Evolutionary conservation across 1,140 invertebrate species (phyloP), one percentile per base, ranked within the genome.

Genomic region (Philotrypesis tridentata): DNA sequence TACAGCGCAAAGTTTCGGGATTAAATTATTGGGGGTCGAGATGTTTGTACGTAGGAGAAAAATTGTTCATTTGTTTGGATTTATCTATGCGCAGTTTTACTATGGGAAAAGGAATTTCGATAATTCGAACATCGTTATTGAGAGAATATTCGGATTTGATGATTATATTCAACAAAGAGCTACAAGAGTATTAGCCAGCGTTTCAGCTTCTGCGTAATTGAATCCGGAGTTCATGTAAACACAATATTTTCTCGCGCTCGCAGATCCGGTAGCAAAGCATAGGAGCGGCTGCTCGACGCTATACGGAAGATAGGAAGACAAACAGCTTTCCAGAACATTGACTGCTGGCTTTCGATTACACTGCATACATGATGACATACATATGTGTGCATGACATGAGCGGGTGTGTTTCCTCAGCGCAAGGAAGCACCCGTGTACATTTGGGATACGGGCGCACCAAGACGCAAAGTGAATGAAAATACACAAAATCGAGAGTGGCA

Each of bases 251-350:
- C 40, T 7, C 8, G 8, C 33, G 8, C 33, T 37, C 33, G 8
- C 8, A 37, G 8, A 5, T 3, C 33, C 33, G 33, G 33, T 37
- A 3, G 33, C 33, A 37, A 37, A 37, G 33, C 33, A 5, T 8
- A 37, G 33, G 3, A 37, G 33, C 33, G 33, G 33, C 33, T 37
- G 33, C 8, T 37, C 33, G 33, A 40, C 63, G 33, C 29, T 1
- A 27, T 61, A 72, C 73, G 43, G 33, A 48, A 74, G 40, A 65
- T 65, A 31, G 60, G 8, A 67, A 74, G 79, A 67, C 60, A 74
- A 67, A 74, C 60, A 74, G 79, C 70, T 68, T 80, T 80, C 71
- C 70, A 67, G 71, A 48, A 65, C 60, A 80, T 80, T 74, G 60
- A 67, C 31, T 63, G 25, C 25, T 48, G 23, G 12, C 33, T 23